Evolutionary conservation across 2,888 invertebrate genomes (phyloP).

Genomic region (Adelphocoris suturalis): DNA sequence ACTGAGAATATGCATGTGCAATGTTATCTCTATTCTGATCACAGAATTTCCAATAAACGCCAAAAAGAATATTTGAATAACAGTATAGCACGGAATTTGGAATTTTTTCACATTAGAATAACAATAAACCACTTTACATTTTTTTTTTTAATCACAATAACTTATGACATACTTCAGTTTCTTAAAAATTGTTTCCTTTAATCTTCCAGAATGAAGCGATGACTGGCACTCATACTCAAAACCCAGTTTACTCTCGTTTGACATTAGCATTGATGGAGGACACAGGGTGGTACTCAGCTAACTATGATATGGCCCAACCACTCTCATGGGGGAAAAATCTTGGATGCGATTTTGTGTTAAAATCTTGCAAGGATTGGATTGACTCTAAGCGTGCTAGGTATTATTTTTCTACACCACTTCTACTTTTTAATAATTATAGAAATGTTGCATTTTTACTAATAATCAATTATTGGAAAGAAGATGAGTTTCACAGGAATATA

Average conservation of each 20-base stretch:
- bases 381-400: constrained; percentile 86
- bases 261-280: constrained; percentile 98
- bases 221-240: constrained; percentile 99
- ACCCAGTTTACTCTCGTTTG: constrained; percentile 96
- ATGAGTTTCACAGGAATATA: no score
- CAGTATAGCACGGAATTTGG: no score
- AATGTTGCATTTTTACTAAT: no score
- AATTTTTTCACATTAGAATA: no score
- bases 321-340: constrained; percentile 94
- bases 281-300: constrained; percentile 97
- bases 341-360: constrained; percentile 96
- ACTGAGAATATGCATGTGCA: no score
- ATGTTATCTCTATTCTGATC: no score
- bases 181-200: background rate
- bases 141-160: background rate
- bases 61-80: no score
- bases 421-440: no score
- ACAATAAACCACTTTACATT: no score
- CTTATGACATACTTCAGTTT: no score
- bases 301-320: constrained; percentile 92
- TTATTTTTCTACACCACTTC: background rate
- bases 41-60: no score
- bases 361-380: constrained; percentile 98
- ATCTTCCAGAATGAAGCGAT: constrained; percentile 94
- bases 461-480: no score